These are phyloP conservation scores for Brachionus koreanus DNA, from an alignment of 1,140 invertebrate species.

Conservation along the genomic window DNA sequence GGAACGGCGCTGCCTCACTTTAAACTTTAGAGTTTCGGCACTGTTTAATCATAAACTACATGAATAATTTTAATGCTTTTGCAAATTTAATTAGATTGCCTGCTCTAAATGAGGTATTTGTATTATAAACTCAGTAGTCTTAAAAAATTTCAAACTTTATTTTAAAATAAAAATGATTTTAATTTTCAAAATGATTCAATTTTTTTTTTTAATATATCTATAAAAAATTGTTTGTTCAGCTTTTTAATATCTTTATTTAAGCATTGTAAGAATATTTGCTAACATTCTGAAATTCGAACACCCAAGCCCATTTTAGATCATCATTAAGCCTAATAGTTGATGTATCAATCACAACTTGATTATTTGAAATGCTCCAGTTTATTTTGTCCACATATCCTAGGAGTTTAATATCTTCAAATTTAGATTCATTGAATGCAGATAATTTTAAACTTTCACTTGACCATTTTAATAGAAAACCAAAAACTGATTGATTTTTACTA, in stretches of 20 bases:
- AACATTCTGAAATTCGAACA: conserved; percentile 35
- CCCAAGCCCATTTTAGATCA: conserved; percentile 19
- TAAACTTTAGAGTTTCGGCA: no score
- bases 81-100: no score
- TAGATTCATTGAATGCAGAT: neutral
- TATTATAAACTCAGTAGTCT: no score
- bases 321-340: neutral
- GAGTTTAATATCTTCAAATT: neutral
- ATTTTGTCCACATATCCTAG: conserved; percentile 11
- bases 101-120: no score
- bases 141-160: no score
- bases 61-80: no score
- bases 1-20: no score
- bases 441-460: neutral
- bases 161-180: no score
- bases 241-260: neutral
- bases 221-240: no score
- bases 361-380: neutral
- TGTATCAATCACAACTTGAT: conserved; percentile 1
- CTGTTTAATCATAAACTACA: no score
- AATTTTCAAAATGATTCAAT: no score
- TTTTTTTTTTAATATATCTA: no score
- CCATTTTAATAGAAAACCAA: conserved; percentile 39
- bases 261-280: neutral
- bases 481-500: conserved; percentile 13